Base-by-base conservation (phyloP, 2,113 vertebrate genomes). In the Rhagologus leucostigma region DNA sequence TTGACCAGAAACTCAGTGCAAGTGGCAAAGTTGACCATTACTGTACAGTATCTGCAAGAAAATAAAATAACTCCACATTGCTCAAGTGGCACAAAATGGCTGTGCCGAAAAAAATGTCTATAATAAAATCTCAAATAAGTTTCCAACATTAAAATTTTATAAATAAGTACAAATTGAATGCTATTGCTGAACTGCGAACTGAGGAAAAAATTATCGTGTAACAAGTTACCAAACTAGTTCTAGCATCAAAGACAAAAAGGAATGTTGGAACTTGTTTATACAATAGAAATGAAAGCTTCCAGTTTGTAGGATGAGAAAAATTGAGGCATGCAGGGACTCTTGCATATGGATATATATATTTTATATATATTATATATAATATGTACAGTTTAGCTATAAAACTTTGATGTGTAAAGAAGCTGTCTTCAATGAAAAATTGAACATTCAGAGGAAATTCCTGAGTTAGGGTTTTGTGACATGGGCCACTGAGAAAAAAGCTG, bases 391-490 rank as follows among this genome's bases (percentile, higher is more conserved):
- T 98, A 98, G 98, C 98, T 98, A 98, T 98, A 98, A 99, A 98
- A 98, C 97, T 98, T 98, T 98, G 97, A 97, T 98, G 98, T 98
- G 98, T 99, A 99, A 98, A 99, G 98, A 99, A 98, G 98, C 98
- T 97, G 98, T 98, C 98, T 99, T 98, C 98, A 97, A 98, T 99
- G 98, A 99, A 98, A 98, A 98, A 98, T 98, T 98, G 98, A 99
- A 99, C 99, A 99, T 99, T 99, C 99, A 99, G 99, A 99, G 98
- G 98, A 99, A 98, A 99, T 99, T 99, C 99, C 99, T 99, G 99
- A 99, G 99, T 99, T 99, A 99, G 98, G 99, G 98, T 99, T 98
- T 98, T 98, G 99, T 99, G 99, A 99, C 99, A 94, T 98, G 98
- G 98, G 98, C 98, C 99, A 99, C 98, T 98, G 98, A 98, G 98